These are phyloP conservation scores for Prorops nasuta DNA, from an alignment of 1,140 invertebrate species.

Conservation along the genomic window DNA sequence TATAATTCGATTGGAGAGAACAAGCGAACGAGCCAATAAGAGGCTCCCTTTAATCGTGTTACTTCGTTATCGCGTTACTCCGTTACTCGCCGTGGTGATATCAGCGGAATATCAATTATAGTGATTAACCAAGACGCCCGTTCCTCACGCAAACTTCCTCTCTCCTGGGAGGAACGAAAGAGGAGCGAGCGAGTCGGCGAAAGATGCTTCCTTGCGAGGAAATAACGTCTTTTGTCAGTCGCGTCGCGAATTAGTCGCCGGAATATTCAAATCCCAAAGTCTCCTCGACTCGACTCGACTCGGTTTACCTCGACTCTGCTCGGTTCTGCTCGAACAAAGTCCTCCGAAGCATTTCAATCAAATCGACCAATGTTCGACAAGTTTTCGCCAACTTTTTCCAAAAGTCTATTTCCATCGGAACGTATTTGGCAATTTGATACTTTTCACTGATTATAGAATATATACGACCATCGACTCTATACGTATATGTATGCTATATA, in stretches of 20 bases:
- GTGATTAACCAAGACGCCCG: slow-evolving; percentile 56
- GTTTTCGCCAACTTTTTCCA: too few relatives aligned
- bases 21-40: slow-evolving; percentile 51
- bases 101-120: slow-evolving; percentile 59
- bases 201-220: slow-evolving; percentile 21
- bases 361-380: too few relatives aligned
- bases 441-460: too few relatives aligned
- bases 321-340: slow-evolving; percentile 14
- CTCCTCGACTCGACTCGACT: too few relatives aligned
- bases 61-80: slow-evolving; percentile 51
- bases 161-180: slow-evolving; percentile 15
- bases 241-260: slow-evolving; percentile 29
- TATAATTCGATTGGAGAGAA: slow-evolving; percentile 52
- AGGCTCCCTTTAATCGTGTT: slow-evolving; percentile 52
- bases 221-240: slow-evolving; percentile 51
- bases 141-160: slow-evolving; percentile 38
- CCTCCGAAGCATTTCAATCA: slow-evolving; percentile 36
- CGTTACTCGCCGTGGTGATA: slow-evolving; percentile 53
- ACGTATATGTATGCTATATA: too few relatives aligned
- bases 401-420: too few relatives aligned
- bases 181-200: slow-evolving; percentile 17
- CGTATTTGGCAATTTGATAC: too few relatives aligned
- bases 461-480: too few relatives aligned
- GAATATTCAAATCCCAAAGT: slow-evolving; percentile 41
- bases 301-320: too few relatives aligned